Base-by-base conservation (phyloP, 2,888 invertebrate genomes). In the Drosophila suboccidentalis region DNA sequence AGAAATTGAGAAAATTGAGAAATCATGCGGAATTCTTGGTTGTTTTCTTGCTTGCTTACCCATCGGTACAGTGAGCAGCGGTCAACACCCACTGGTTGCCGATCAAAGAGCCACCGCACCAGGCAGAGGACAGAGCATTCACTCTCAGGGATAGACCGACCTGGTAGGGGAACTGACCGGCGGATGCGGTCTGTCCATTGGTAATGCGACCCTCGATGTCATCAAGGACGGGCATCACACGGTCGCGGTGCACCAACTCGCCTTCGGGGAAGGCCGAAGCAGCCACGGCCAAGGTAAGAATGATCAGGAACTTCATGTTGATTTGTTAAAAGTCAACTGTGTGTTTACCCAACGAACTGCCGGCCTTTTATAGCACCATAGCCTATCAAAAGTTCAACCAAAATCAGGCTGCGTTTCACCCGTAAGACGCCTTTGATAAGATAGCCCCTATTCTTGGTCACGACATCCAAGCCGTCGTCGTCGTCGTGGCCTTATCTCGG, bases 261-360 rank as follows among this genome's bases (percentile, higher is more conserved):
- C 34, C 5, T 47, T 87, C 73, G 39, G 88, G 78, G 60, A 82
- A 70, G 11, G 86, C 90, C 8, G 81, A 69, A 34, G 82, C 81
- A 62, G 88, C 84, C 70, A 87, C 78, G 11, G 80, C 83, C 75
- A 90, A 44, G 50, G 81, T 60, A 51, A 90, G 77, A 68, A 88
- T 65, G 63, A 90, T 80, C 36, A 91, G 82, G 62, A 90, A 68
- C 75, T 91, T 90, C 90, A 91, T 90, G 65, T 76, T 75, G 83
- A 64, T 73, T 77, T 61, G 57, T 67, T 26, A 61, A 53, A 65
- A 84, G 67, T 72, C 74, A 89, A 89, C 81, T 87, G 67, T 5
- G 39, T 54, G 46, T 36, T 32, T 49, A 34, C 3, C 57, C 41
- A 19, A n/a, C 34, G 9, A 13, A 11, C 10, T 5, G n/a, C 1